These are phyloP conservation scores for Eriosoma lanigerum DNA, from an alignment of 1,140 invertebrate species.

Conservation along the genomic window DNA sequence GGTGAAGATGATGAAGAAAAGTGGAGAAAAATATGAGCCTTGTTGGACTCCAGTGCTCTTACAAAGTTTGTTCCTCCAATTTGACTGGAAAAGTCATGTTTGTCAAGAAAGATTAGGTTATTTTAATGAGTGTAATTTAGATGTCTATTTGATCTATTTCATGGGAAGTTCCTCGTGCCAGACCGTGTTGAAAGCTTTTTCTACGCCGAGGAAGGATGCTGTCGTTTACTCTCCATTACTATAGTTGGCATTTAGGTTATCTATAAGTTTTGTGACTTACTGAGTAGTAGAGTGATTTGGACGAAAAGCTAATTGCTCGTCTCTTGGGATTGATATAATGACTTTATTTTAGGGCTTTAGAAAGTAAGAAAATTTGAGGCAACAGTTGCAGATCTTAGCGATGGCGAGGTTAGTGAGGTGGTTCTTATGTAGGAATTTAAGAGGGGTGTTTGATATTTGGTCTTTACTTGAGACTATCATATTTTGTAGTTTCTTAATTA, in stretches of 20 bases:
- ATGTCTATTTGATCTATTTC: background rate
- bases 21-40: background rate
- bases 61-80: background rate
- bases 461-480: no score
- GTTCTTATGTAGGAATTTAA: no score
- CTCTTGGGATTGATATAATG: no score
- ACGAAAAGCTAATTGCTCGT: background rate
- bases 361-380: no score
- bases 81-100: background rate
- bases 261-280: background rate
- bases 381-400: no score
- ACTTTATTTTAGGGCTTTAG: no score
- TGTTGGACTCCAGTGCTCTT: background rate
- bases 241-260: background rate
- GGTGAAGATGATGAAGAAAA: background rate
- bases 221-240: background rate
- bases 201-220: no score
- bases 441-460: no score
- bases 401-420: no score
- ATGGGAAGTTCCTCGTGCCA: constrained; percentile 1
- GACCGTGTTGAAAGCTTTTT: constrained; percentile 7
- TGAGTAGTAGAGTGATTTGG: background rate
- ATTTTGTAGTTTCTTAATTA: no score
- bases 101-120: background rate
- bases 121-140: background rate